These are phyloP conservation scores for Hoplodrina ambigua DNA, from an alignment of 2,888 invertebrate species.

Conservation along the genomic window DNA sequence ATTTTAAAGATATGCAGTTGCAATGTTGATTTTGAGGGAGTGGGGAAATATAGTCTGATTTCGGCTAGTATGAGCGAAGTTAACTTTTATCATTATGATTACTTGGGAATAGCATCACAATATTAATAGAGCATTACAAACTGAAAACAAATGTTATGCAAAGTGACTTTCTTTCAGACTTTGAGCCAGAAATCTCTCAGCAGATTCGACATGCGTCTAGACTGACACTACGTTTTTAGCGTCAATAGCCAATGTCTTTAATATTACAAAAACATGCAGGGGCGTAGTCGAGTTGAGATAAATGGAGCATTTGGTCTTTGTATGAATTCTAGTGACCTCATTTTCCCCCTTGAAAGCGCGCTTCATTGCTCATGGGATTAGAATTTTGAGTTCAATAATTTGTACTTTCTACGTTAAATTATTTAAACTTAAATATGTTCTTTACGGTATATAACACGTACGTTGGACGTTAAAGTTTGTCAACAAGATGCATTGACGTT, in stretches of 20 bases:
- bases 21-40: not conserved
- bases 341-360: conserved; percentile 5
- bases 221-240: conserved; percentile 24
- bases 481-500: not conserved
- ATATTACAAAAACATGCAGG: conserved; percentile 27
- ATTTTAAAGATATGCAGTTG: not conserved
- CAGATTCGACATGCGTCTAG: conserved; percentile 15
- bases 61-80: not conserved
- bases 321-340: conserved; percentile 28
- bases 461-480: not conserved
- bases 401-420: not conserved
- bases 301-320: conserved; percentile 26
- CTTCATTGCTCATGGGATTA: conserved; percentile 5
- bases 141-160: not conserved
- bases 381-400: not conserved
- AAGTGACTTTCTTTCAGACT: conserved; percentile 12
- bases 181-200: conserved; percentile 42
- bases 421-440: not conserved
- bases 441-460: not conserved
- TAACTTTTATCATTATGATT: not conserved
- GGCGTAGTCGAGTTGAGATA: conserved; percentile 8
- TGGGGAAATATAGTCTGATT: not conserved
- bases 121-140: not conserved
- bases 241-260: conserved; percentile 22
- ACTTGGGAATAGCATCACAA: not conserved